These are phyloP conservation scores for Electrophaes corylata DNA, from an alignment of 2,888 invertebrate species.

Conservation along the genomic window DNA sequence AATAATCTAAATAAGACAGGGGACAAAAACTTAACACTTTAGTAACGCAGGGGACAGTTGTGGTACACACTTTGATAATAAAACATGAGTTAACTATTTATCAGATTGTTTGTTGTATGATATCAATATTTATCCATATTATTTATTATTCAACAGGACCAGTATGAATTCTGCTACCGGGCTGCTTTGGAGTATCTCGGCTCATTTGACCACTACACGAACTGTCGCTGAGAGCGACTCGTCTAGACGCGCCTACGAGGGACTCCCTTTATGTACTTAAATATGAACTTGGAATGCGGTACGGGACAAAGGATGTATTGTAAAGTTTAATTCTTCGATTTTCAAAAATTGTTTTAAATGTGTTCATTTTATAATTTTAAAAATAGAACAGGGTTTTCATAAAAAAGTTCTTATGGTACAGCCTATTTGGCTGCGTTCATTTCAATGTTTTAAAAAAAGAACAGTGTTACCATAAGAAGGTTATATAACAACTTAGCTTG, in stretches of 20 bases:
- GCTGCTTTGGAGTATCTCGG: constrained; percentile 99
- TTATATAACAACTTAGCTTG: no score
- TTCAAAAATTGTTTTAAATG: not conserved
- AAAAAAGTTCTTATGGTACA: no score
- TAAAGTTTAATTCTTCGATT: not conserved
- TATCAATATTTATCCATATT: not conserved
- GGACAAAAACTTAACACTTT: not conserved
- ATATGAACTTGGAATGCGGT: constrained; percentile 18
- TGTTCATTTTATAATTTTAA: no score
- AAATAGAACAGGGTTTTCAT: not conserved
- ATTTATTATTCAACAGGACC: constrained; percentile 87
- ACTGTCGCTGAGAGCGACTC: constrained; percentile 86
- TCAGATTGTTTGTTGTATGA: not conserved
- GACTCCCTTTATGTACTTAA: constrained; percentile 58
- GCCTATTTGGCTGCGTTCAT: no score
- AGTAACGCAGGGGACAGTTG: not conserved
- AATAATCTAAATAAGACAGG: constrained; percentile 54
- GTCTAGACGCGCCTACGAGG: constrained; percentile 52
- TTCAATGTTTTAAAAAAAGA: no score
- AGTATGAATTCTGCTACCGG: constrained; percentile 99
- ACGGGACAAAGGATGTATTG: constrained; percentile 34
- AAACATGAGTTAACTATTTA: not conserved
- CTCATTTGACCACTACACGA: constrained; percentile 98
- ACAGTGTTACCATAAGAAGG: no score
- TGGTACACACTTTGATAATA: not conserved